phyloP scores from a whole-genome alignment of 2,797 vertebrate genomes.

The Alosa sapidissima region DNA sequence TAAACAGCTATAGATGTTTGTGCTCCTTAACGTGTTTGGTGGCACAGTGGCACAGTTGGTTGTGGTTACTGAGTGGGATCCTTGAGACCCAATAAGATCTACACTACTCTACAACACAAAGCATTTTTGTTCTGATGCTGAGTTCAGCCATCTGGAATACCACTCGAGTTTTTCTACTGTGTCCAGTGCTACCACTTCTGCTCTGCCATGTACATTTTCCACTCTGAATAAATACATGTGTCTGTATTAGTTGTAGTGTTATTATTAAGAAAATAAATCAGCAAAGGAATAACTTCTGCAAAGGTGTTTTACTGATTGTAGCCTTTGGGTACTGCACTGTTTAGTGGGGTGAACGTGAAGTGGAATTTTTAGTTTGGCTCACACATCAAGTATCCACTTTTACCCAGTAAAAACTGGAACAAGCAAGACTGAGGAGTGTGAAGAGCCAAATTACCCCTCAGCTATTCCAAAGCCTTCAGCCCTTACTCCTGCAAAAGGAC shows the following conservation, averaged over 20 bases:
- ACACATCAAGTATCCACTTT: slow-evolving; percentile 29
- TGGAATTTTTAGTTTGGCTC: slow-evolving; percentile 34
- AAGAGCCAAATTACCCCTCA: slow-evolving; percentile 54
- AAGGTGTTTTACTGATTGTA: slow-evolving; percentile 30
- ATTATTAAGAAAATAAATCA: slow-evolving; percentile 8
- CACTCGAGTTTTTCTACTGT: background rate
- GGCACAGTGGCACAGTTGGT: background rate
- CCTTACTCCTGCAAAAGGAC: slow-evolving; percentile 37
- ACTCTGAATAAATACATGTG: background rate
- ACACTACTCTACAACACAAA: background rate
- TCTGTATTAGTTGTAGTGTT: background rate
- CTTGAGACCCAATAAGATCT: background rate
- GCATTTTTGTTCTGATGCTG: background rate
- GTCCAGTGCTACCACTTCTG: background rate
- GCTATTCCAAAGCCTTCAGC: slow-evolving; percentile 32
- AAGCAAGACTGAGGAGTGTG: slow-evolving; percentile 50
- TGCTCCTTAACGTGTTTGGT: background rate
- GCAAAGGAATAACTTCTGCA: slow-evolving; percentile 41
- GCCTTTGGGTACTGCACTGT: slow-evolving; percentile 51
- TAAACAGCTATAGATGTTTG: slow-evolving; percentile 10
- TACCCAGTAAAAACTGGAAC: slow-evolving; percentile 27
- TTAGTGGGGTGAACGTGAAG: slow-evolving; percentile 26
- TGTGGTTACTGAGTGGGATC: background rate
- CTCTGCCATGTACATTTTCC: background rate
- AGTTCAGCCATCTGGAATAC: background rate